Percentiles rank a stretch among this genome's conserved stretches.
Evolutionary conservation across 2,797 vertebrate genomes (phyloP).

Genomic region (Acipenser transmontanus): DNA sequence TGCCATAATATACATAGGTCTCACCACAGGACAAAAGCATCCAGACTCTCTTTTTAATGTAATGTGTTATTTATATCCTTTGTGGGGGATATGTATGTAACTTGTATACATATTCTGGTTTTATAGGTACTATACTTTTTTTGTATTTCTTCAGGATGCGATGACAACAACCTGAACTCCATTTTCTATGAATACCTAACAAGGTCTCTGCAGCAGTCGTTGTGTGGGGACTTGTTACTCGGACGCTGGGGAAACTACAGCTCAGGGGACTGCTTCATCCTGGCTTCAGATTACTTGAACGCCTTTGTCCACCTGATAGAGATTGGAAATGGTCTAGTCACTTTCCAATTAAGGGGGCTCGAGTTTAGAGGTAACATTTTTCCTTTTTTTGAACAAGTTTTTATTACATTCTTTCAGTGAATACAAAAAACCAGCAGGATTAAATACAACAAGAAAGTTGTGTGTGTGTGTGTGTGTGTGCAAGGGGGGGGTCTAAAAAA

Average conservation of each 20-base stretch:
- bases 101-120: no score
- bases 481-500: no score
- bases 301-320: conserved; percentile 80
- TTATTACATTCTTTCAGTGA: no score
- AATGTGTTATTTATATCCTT: background rate
- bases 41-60: no score
- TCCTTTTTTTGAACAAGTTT: no score
- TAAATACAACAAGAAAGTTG: no score
- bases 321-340: conserved; percentile 79
- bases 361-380: conserved; percentile 75
- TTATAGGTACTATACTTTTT: background rate
- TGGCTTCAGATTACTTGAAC: conserved; percentile 74
- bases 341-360: conserved; percentile 76
- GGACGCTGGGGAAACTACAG: conserved; percentile 93
- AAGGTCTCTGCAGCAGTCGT: conserved; percentile 82
- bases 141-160: conserved; percentile 62
- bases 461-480: background rate
- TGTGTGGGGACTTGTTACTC: conserved; percentile 85
- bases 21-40: background rate
- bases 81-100: background rate
- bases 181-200: conserved; percentile 96
- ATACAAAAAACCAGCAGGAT: no score
- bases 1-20: no score
- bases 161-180: conserved; percentile 94
- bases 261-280: conserved; percentile 67